Evolutionary conservation across 2,797 vertebrate genomes (phyloP).

Genomic region (Menidia menidia): DNA sequence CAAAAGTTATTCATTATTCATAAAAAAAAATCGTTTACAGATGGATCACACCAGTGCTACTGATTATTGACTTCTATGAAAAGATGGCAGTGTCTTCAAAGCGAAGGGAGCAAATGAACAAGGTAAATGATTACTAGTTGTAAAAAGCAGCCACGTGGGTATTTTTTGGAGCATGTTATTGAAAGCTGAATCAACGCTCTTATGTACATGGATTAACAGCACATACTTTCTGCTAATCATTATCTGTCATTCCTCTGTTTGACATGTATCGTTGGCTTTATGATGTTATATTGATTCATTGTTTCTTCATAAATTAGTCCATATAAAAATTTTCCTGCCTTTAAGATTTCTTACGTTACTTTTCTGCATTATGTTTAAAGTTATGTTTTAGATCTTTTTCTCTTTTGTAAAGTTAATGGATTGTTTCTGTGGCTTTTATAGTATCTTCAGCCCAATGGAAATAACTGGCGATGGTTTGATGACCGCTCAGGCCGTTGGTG

Average conservation of each 20-base stretch:
- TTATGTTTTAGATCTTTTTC: not conserved
- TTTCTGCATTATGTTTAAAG: not conserved
- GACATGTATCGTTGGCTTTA: not conserved
- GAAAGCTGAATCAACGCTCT: no score
- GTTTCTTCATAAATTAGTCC: not conserved
- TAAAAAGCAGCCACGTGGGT: not conserved
- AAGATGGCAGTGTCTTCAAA: conserved; percentile 96
- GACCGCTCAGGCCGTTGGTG: conserved; percentile 97
- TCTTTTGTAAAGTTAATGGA: not conserved
- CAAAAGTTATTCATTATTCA: not conserved
- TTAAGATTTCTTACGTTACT: not conserved
- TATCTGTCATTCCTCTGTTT: not conserved
- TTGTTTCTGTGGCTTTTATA: conserved; percentile 50
- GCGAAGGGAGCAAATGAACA: conserved; percentile 95
- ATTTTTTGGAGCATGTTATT: not conserved
- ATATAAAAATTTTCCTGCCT: not conserved
- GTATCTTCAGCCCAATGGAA: conserved; percentile 95
- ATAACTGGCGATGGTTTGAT: conserved; percentile 99
- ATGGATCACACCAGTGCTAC: conserved; percentile 96
- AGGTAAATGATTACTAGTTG: conserved; percentile 75
- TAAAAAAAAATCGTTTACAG: conserved; percentile 65
- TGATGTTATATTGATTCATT: not conserved
- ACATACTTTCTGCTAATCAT: not conserved
- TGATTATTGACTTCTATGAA: conserved; percentile 96
- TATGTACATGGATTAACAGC: no score